Evolutionary conservation across 2,888 invertebrate genomes (phyloP), one percentile per base, ranked within the genome.

Genomic region (Dolomedes plantarius): DNA sequence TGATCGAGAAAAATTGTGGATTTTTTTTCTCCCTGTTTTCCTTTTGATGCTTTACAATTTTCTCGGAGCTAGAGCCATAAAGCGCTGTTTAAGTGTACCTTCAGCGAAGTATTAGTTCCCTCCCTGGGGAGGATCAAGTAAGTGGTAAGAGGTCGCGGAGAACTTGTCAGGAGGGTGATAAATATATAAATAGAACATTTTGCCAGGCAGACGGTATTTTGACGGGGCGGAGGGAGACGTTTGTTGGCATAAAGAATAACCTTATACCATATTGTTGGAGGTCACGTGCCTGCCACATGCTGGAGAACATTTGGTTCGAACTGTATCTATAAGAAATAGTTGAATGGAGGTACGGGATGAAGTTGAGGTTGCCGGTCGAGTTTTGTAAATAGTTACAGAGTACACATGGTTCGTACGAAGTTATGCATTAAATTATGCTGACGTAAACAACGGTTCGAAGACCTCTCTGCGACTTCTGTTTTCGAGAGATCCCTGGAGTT

Each of bases 161-260:
- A 56, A 56, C 23, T 56, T 56, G 56, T 56, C 56, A 56, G 56
- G 56, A 23, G 56, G 56, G 56, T 56, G 56, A 56, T 56, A 56
- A 56, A 56, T 56, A 56, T 56, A 56, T 56, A 56, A 56, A 56
- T 56, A 56, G 56, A 56, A 56, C 56, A 56, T 56, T 56, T 56
- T 56, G 56, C 56, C 56, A 56, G 23, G 23, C 56, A 56, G 56
- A 56, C 56, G 56, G n/a, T 56, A 56, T 56, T 56, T 56, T 56
- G 56, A 56, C 56, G 56, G 46, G 11, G 23, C 46, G 46, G 46
- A 46, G 16, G 56, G 56, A 56, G 56, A 56, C 56, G 56, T 56
- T 56, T 56, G 56, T 56, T 56, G 56, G 23, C 56, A 56, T 11
- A 56, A 56, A 56, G 56, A 56, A 56, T 56, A 56, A 56, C 56